Evolutionary conservation across 2,113 vertebrate genomes (phyloP), one percentile per base, ranked within the genome.

Genomic region (Falcunculus frontatus): DNA sequence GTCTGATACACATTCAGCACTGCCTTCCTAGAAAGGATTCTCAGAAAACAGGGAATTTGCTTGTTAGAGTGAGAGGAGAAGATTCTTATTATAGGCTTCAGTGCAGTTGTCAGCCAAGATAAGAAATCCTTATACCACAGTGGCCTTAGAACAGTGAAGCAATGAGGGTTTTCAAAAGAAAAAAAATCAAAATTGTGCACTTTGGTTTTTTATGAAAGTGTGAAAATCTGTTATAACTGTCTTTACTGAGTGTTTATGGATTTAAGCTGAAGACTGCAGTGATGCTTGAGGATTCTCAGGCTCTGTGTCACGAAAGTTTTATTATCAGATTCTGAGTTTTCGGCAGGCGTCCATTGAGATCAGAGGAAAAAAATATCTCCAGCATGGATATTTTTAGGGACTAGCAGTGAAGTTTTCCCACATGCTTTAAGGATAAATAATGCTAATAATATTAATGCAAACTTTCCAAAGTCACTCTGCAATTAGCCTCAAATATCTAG

Each of bases 11-110:
- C 84, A 96, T 95, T 90, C 95, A 97, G 84, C 52, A 32, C 59
- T 95, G 89, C 86, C 95, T 97, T 96, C 95, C 89, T 96, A 87
- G 96, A 96, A 93, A 96, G 86, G 87, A 44, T 91, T 95, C 90
- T 95, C 90, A 3, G 93, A 83, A 97, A 97, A 97, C 92, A 95
- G 93, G 94, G 94, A 93, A 95, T 97, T 97, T 94, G 81, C 94
- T 98, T 97, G 95, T 96, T 93, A 96, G 70, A 96, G 88, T 2
- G 9, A 98, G 94, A 95, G 82, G 96, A 96, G 89, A 91, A 84
- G 77, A 96, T 94, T 97, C 60, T 96, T 96, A 95, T 95, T 96
- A 94, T 52, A 76, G 92, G 77, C 49, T 96, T 92, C 96, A 79
- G 83, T 75, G 64, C 41, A 87, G 74, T 96, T 96, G 90, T 97